These are phyloP conservation scores for Trachythela sp. DNA, from an alignment of 64 coral and sea anemone genomes.

Conservation along the genomic window DNA sequence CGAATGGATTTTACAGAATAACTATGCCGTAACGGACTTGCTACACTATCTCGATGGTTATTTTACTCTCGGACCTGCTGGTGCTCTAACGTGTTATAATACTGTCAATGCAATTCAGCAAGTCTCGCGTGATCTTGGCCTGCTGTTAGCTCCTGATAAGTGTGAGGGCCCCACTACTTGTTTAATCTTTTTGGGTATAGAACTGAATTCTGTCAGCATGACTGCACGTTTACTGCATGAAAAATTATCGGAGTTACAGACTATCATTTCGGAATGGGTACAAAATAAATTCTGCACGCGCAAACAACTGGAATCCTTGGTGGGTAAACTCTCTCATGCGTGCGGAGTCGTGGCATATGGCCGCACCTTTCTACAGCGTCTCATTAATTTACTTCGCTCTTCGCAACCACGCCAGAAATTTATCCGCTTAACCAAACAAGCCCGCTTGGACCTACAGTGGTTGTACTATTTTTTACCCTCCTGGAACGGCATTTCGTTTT, in stretches of 20 bases:
- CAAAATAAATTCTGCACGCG: too few species aligned
- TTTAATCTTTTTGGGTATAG: neutral
- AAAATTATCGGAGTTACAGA: too few species aligned
- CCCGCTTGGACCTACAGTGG: neutral
- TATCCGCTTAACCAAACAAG: neutral
- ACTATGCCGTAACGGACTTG: neutral
- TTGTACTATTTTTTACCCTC: neutral
- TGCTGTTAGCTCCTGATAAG: neutral
- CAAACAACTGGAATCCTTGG: too few species aligned
- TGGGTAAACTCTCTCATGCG: too few species aligned
- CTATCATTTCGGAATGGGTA: too few species aligned
- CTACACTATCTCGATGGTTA: neutral
- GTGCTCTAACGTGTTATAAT: neutral
- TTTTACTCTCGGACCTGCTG: neutral
- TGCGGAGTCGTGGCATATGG: too few species aligned
- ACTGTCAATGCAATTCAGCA: neutral
- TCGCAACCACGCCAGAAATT: neutral
- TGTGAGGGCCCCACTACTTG: neutral
- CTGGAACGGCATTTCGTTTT: constrained; percentile 32
- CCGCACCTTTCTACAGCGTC: too few species aligned
- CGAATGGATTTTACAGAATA: neutral
- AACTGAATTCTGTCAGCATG: neutral
- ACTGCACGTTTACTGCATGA: too few species aligned
- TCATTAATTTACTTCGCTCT: too few species aligned
- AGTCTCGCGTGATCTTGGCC: neutral